Evolutionary conservation across 2,113 vertebrate species (phyloP).

Genomic region (Entosphenus tridentatus): DNA sequence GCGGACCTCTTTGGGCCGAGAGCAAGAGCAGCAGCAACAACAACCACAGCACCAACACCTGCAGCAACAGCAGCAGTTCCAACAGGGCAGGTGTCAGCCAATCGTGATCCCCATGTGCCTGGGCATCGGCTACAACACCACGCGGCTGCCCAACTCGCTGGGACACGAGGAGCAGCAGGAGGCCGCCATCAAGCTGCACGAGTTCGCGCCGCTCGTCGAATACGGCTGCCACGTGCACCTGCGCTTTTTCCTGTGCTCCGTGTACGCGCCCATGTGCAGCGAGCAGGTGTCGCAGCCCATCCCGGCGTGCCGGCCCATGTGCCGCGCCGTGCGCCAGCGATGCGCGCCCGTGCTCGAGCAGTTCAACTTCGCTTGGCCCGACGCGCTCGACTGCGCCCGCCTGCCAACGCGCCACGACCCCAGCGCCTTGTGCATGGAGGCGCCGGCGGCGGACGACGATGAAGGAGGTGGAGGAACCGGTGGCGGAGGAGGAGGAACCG

Average conservation of each 20-base stretch:
- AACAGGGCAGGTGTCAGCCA: conserved; percentile 52
- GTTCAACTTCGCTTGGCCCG: conserved; percentile 79
- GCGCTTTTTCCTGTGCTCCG: conserved; percentile 79
- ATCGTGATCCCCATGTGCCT: conserved; percentile 79
- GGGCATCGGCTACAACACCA: conserved; percentile 94
- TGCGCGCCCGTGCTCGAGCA: conserved; percentile 81
- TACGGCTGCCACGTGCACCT: conserved; percentile 67
- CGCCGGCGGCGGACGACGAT: conserved; percentile 21
- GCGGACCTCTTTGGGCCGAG: no score
- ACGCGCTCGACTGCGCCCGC: conserved; percentile 65
- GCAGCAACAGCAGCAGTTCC: no score
- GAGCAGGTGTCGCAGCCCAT: conserved; percentile 91
- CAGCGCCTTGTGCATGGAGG: conserved; percentile 91
- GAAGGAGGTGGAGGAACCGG: no score
- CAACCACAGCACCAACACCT: no score
- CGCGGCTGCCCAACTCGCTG: conserved; percentile 72
- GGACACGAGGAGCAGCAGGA: conserved; percentile 56
- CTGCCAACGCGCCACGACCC: conserved; percentile 89
- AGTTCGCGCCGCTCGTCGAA: conserved; percentile 59
- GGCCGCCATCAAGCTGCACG: conserved; percentile 61
- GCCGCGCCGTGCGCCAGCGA: conserved; percentile 65
- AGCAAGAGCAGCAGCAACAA: no score
- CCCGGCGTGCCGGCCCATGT: conserved; percentile 83
- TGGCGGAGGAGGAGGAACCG: no score
- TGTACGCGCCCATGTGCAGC: conserved; percentile 92